phyloP scores from a whole-genome alignment of 2,113 vertebrate genomes.

The Callorhinus ursinus region DNA sequence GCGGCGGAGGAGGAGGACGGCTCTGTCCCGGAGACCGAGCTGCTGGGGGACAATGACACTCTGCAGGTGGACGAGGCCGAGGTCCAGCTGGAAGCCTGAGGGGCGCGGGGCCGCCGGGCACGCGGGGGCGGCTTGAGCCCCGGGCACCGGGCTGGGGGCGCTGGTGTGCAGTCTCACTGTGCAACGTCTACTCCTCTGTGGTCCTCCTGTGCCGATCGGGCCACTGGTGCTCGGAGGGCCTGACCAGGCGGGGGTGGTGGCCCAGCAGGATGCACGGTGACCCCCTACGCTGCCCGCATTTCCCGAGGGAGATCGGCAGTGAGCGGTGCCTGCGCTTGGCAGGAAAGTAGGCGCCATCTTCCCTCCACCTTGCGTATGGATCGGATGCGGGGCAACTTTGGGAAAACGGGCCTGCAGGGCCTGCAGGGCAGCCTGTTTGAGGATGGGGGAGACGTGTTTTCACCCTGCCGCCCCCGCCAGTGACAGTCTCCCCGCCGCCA shows the following conservation, averaged over 20 bases:
- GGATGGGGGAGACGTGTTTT: not conserved
- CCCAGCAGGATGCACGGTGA: not conserved
- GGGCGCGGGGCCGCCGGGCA: fast-evolving
- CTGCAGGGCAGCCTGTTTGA: not conserved
- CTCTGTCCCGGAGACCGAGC: constrained; percentile 94
- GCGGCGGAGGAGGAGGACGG: constrained; percentile 88
- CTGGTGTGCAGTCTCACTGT: constrained; percentile 25
- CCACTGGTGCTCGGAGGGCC: constrained; percentile 76
- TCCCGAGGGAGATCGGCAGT: fast-evolving
- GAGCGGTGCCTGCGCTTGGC: not conserved
- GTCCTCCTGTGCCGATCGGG: constrained; percentile 74
- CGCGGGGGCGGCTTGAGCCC: not conserved
- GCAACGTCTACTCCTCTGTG: constrained; percentile 48
- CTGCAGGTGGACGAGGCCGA: constrained; percentile 89
- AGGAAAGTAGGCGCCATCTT: not conserved
- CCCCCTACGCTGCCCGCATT: fast-evolving
- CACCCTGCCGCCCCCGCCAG: not conserved
- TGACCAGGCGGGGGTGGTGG: constrained; percentile 44
- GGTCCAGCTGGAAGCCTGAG: constrained; percentile 89
- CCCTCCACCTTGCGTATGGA: not conserved
- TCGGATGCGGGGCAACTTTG: fast-evolving
- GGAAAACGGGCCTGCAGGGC: not conserved
- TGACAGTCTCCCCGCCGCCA: fast-evolving
- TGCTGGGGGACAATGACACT: constrained; percentile 92
- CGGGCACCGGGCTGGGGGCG: not conserved